Percentiles rank a stretch among this genome's conserved stretches.
phyloP scores from a whole-genome alignment of 2,113 vertebrate species.

The Nesoenas mayeri region DNA sequence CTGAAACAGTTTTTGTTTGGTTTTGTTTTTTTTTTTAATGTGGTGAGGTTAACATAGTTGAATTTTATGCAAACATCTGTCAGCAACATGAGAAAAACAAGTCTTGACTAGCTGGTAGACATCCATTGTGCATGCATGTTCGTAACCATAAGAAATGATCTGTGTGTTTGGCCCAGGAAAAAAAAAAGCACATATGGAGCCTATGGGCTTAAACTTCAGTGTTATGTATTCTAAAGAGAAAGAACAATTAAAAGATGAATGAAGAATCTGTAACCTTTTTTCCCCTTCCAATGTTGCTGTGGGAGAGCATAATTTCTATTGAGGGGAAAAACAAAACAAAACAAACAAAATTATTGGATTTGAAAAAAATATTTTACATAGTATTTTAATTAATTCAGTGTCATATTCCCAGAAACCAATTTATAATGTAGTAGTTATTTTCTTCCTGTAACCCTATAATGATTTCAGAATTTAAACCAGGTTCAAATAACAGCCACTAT shows the following conservation, averaged over 20 bases:
- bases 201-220: not conserved
- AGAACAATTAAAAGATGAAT: not conserved
- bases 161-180: not conserved
- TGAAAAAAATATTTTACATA: not conserved
- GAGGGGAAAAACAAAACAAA: not conserved
- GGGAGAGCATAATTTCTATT: not conserved
- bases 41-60: not conserved
- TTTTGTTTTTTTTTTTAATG: not conserved
- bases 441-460: constrained; percentile 42
- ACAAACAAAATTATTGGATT: not conserved
- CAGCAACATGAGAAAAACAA: constrained; percentile 14
- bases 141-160: constrained; percentile 11
- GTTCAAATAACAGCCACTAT: constrained; percentile 38
- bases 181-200: not conserved
- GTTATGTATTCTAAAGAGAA: not conserved
- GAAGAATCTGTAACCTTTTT: not conserved
- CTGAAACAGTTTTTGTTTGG: not conserved
- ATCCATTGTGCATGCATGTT: not conserved
- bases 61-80: constrained; percentile 40
- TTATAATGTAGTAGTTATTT: constrained; percentile 30
- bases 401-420: constrained; percentile 13
- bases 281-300: not conserved
- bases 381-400: not conserved
- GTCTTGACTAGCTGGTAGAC: not conserved
- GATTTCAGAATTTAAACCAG: constrained; percentile 21